Evolutionary conservation across 2,797 vertebrate genomes (phyloP).

Genomic region (Toxotes lorentzi): DNA sequence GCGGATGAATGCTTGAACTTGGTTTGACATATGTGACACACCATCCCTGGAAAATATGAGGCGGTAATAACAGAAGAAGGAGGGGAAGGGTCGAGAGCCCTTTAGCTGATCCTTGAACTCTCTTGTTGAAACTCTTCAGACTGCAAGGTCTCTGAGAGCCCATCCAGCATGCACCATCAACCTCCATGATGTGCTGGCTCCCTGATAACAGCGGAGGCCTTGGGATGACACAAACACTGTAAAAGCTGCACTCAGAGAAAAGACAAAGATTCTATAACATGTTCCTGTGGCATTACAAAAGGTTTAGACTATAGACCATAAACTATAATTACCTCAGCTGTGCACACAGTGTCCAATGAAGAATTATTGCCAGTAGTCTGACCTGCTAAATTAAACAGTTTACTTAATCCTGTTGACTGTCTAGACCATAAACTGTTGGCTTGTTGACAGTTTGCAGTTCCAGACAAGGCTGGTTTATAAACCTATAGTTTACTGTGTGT

Average conservation of each 20-base stretch:
- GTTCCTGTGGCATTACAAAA: not conserved
- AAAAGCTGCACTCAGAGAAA: not conserved
- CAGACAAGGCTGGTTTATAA: not conserved
- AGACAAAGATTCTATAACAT: not conserved
- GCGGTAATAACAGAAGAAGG: not conserved
- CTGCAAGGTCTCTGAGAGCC: not conserved
- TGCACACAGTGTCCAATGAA: not conserved
- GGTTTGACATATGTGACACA: conserved; percentile 7
- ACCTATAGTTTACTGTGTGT: not conserved
- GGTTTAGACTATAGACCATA: not conserved
- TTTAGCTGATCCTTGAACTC: conserved; percentile 34
- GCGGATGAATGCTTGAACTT: conserved; percentile 10
- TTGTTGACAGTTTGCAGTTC: not conserved
- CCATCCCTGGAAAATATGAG: conserved; percentile 20
- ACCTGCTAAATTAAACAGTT: too few relatives aligned
- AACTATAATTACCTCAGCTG: not conserved
- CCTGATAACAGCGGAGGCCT: conserved; percentile 18
- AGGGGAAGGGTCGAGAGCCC: not conserved
- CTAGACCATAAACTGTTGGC: not conserved
- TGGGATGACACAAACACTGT: conserved; percentile 28
- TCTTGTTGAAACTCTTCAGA: conserved; percentile 28
- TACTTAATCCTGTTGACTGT: not conserved
- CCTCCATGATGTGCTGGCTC: not conserved
- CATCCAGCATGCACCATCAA: not conserved
- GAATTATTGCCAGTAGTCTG: too few relatives aligned